A percentile compares a stretch with the other conserved stretches of the same genome.
Evolutionary conservation across 2,888 invertebrate species (phyloP).

Genomic region (Caenorhabditis panamensis): DNA sequence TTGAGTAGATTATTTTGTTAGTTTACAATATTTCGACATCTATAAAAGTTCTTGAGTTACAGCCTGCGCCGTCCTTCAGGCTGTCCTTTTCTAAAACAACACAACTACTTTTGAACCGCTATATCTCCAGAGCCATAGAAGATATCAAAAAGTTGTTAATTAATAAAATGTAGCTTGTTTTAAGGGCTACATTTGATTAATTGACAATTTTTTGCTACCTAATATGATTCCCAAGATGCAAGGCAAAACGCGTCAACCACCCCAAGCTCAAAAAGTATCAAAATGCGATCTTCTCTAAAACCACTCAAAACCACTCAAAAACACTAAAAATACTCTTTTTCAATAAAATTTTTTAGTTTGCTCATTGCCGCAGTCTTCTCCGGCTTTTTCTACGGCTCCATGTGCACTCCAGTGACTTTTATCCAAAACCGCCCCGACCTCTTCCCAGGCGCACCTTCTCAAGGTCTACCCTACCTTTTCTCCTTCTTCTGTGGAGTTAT

Average conservation of each 20-base stretch:
- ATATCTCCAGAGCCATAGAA: too few relatives aligned
- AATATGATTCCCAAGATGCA: not conserved
- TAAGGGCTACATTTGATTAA: not conserved
- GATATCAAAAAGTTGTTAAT: too few relatives aligned
- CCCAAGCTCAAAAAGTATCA: too few relatives aligned
- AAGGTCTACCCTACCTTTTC: slow-evolving; percentile 82
- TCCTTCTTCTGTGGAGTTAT: slow-evolving; percentile 82
- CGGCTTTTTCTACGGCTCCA: slow-evolving; percentile 82
- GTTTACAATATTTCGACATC: not conserved
- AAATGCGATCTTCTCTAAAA: too few relatives aligned
- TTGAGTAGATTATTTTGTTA: not conserved
- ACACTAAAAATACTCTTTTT: too few relatives aligned
- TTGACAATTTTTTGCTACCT: too few relatives aligned
- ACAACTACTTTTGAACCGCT: too few relatives aligned
- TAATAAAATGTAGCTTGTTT: too few relatives aligned
- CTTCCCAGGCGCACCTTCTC: slow-evolving; percentile 62
- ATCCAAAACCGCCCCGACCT: slow-evolving; percentile 81
- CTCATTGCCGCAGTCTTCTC: slow-evolving; percentile 81
- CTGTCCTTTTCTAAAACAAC: too few relatives aligned
- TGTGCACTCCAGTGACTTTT: slow-evolving; percentile 82
- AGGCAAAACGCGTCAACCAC: too few relatives aligned
- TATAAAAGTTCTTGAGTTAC: not conserved
- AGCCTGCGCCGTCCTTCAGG: too few relatives aligned
- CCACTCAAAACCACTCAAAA: too few relatives aligned
- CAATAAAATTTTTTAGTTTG: slow-evolving; percentile 81